A percentile compares a stretch with the other conserved stretches of the same genome.
Evolutionary conservation across 2,113 vertebrate genomes (phyloP).

Genomic region (Chaetodon auriga): DNA sequence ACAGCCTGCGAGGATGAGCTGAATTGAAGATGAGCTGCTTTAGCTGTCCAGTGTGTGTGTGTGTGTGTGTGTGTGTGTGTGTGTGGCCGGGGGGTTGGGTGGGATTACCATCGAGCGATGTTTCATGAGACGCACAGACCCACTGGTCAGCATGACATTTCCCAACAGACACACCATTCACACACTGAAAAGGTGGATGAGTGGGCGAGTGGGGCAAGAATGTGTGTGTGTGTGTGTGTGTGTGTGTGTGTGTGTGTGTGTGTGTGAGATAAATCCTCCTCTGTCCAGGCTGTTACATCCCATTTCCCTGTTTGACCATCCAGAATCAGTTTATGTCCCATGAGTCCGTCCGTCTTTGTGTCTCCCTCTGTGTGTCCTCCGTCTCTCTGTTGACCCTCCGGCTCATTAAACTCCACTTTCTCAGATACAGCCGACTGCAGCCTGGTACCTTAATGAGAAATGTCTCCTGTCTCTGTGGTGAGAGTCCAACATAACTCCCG

Average conservation of each 20-base stretch:
- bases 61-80: constrained; percentile 22
- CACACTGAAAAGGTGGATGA: constrained; percentile 29
- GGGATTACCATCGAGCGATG: constrained; percentile 59
- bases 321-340: not conserved
- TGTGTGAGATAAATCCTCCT: constrained; percentile 51
- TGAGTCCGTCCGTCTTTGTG: not conserved
- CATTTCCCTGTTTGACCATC: constrained; percentile 33
- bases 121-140: constrained; percentile 57
- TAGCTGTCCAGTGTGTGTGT: constrained; percentile 39
- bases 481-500: not conserved
- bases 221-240: constrained; percentile 30
- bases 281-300: constrained; percentile 28
- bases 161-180: constrained; percentile 74
- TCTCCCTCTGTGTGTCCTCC: constrained; percentile 5
- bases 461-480: constrained; percentile 1
- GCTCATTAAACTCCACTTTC: constrained; percentile 52
- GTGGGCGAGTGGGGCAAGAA: constrained; percentile 2
- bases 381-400: constrained; percentile 30
- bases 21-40: constrained; percentile 70
- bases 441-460: constrained; percentile 20
- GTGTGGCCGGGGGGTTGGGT: constrained; percentile 39
- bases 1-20: constrained; percentile 32
- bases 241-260: constrained; percentile 23
- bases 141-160: constrained; percentile 73
- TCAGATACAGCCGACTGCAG: not conserved